These are phyloP conservation scores for Zaprionus taronus DNA, from an alignment of 1,140 invertebrate species.

Conservation along the genomic window DNA sequence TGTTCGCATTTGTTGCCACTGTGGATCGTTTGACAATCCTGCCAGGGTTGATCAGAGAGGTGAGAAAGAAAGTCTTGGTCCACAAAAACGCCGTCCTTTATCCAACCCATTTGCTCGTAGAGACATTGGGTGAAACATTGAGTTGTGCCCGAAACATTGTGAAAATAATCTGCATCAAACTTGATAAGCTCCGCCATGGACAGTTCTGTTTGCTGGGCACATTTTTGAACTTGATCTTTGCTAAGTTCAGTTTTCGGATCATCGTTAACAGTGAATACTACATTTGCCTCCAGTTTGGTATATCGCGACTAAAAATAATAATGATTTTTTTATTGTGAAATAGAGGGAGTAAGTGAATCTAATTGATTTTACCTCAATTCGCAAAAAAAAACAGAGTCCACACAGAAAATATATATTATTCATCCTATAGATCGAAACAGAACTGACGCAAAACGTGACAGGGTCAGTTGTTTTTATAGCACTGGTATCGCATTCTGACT, in stretches of 20 bases:
- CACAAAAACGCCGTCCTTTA: neutral
- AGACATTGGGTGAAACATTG: neutral
- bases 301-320: neutral
- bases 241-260: neutral
- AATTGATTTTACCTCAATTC: neutral
- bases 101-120: neutral
- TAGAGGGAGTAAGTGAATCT: neutral
- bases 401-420: neutral
- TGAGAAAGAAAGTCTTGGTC: neutral
- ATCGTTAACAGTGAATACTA: neutral
- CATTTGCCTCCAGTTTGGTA: neutral
- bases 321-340: neutral
- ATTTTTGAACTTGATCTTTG: neutral
- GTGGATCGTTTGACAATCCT: neutral
- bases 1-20: neutral
- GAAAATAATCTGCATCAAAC: neutral
- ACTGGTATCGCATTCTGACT: neutral
- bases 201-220: neutral
- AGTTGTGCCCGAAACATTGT: neutral
- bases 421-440: neutral
- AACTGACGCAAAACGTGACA: neutral
- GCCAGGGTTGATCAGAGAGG: neutral
- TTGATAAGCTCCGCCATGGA: neutral
- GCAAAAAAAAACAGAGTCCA: neutral
- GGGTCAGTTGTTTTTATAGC: neutral